Evolutionary conservation across 2,888 invertebrate genomes (phyloP), one percentile per base, ranked within the genome.

Genomic region (Caenorhabditis sp.): DNA sequence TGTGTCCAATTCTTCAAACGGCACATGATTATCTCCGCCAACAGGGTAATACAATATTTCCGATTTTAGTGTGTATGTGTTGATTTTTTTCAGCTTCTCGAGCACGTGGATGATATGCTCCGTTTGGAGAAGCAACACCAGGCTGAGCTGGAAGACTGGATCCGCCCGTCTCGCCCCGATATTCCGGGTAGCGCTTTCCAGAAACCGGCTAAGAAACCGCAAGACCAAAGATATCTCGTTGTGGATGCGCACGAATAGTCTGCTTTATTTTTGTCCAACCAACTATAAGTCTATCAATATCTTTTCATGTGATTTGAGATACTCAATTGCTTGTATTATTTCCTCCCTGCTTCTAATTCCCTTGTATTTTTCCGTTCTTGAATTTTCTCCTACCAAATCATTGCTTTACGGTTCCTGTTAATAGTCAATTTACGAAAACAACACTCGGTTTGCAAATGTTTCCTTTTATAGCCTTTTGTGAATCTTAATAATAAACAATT

Each of bases 31-130:
- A 1, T 74, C 80, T 3, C 58, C 63, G 9, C 43, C 74, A n/a
- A n/a, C n/a, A n/a, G n/a, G 65, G 79, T 81, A 48, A 39, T 20
- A 1, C 5, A 6, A 35, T 1, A 52, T 39, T 32, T 2, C 11
- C 39, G 5, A 17, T 9, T 32, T 11, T 11, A 58, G 32, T 30
- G 4, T 4, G 17, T 11, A 30, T 41, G n/a, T n/a, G n/a, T n/a
- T n/a, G n/a, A n/a, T n/a, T n/a, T n/a, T n/a, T 73, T 78, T 15
- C 48, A 83, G 81, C 61, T 81, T 4, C 45, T 81, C 13, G 66
- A 76, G 32, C 55, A 48, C 2, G 41, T 79, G 1, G 83, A 83
- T 8, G 35, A 45, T 2, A 58, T 66, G 9, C 48, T 83, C 3
- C 26, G 41, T 1, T 20, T 53, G 17, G 81, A 83, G 50, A 52